Conservation (phyloP, 2,888 invertebrate genomes). For the Buathra laborator region DNA sequence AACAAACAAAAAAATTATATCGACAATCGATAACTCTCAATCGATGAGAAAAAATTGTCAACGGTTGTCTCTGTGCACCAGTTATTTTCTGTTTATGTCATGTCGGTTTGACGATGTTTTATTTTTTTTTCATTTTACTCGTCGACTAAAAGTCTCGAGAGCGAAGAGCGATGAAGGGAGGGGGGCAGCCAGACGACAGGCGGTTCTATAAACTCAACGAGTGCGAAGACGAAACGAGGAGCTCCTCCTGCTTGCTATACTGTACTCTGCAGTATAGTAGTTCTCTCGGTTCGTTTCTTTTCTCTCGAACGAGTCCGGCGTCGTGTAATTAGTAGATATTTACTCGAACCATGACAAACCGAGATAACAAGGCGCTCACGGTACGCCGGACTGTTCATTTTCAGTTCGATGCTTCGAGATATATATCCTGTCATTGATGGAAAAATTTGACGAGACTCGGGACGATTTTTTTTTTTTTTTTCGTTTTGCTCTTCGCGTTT, state of each 20-base stretch:
- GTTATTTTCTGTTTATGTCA: conserved; percentile 5
- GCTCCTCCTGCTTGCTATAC: conserved; percentile 2
- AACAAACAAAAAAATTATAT: conserved; percentile 30
- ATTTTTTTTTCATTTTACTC: conserved; percentile 34
- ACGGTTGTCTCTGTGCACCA: conserved; percentile 18
- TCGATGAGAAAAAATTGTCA: conserved; percentile 48
- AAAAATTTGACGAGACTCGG: background rate
- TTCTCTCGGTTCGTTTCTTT: conserved; percentile 9
- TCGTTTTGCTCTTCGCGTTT: background rate
- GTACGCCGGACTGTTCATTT: conserved; percentile 16
- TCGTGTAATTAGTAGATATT: conserved; percentile 67
- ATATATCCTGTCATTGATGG: conserved; percentile 29
- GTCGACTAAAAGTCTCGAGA: conserved; percentile 20
- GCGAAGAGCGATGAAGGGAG: conserved; percentile 5
- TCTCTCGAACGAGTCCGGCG: conserved; percentile 37
- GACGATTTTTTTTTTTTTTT: conserved; percentile 24
- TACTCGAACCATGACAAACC: conserved; percentile 64
- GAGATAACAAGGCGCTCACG: conserved; percentile 58
- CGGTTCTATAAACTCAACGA: conserved; percentile 35
- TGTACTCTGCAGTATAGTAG: conserved; percentile 5
- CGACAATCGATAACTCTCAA: conserved; percentile 14
- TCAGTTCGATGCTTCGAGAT: conserved; percentile 54
- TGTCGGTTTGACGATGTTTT: conserved; percentile 10
- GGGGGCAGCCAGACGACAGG: conserved; percentile 18
- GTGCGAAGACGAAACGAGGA: conserved; percentile 15